These are phyloP conservation scores for Gobionotothen gibberifrons DNA, from an alignment of 2,797 vertebrate species.

Conservation along the genomic window DNA sequence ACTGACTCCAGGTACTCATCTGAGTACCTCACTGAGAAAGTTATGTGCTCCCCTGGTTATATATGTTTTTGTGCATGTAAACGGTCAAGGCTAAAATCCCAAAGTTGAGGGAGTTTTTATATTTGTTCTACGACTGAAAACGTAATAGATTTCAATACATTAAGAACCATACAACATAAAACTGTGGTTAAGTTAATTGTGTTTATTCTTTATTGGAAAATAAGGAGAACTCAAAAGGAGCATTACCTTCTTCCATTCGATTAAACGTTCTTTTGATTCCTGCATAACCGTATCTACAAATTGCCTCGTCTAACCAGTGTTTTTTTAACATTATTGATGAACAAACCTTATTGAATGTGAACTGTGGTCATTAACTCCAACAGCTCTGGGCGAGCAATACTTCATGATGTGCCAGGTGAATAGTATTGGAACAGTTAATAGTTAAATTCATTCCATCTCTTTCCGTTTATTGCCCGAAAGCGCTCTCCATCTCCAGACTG, in stretches of 20 bases:
- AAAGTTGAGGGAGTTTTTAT: too few relatives aligned
- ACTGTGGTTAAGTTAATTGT: neutral
- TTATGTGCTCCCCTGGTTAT: too few relatives aligned
- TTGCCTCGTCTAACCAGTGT: neutral
- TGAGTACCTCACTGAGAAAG: too few relatives aligned
- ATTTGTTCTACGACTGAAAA: neutral
- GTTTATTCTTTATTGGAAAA: neutral
- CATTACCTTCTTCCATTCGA: neutral
- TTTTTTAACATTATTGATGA: constrained; percentile 34
- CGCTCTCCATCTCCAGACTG: constrained; percentile 38
- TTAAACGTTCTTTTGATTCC: neutral
- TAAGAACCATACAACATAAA: neutral
- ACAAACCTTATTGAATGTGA: constrained; percentile 26
- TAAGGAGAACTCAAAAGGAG: neutral
- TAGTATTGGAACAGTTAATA: constrained; percentile 36
- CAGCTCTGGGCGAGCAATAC: constrained; percentile 35
- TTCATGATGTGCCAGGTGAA: constrained; percentile 50
- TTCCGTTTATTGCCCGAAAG: constrained; percentile 38
- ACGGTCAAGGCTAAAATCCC: too few relatives aligned
- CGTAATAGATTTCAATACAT: neutral
- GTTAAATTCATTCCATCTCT: constrained; percentile 33
- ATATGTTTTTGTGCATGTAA: too few relatives aligned
- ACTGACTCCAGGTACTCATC: too few relatives aligned
- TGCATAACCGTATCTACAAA: neutral
- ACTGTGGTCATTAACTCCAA: constrained; percentile 38